A percentile compares a stretch with the other conserved stretches of the same genome.
Conservation (phyloP, 2,797 vertebrate species). For the Distichodus sexfasciatus region DNA sequence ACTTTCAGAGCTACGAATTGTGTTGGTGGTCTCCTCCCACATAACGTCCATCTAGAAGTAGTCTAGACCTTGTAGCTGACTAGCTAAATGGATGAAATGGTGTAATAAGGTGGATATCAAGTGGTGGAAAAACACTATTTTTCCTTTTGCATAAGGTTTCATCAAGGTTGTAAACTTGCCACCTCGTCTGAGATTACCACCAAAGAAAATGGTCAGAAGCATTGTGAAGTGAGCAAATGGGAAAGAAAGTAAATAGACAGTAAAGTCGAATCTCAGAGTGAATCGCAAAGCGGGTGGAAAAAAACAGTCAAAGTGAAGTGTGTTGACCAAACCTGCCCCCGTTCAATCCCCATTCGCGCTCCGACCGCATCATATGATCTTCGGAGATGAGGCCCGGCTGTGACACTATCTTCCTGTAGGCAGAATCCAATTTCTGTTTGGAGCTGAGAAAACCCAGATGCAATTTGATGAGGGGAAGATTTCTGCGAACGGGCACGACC, state of each 20-base stretch:
- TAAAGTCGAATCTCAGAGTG: not conserved
- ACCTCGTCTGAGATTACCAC: no score
- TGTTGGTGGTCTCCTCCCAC: no score
- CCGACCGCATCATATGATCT: conserved; percentile 48
- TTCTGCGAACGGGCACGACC: conserved; percentile 56
- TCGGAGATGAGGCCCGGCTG: conserved; percentile 56
- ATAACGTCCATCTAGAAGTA: no score
- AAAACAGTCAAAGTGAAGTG: conserved; percentile 28
- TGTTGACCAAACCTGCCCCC: conserved; percentile 51
- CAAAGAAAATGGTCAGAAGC: no score
- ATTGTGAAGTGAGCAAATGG: no score
- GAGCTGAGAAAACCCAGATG: conserved; percentile 69
- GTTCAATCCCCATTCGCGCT: conserved; percentile 41
- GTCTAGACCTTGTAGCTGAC: no score
- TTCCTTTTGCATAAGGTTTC: no score
- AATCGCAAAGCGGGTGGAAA: not conserved
- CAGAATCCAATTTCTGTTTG: conserved; percentile 77
- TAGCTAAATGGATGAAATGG: no score
- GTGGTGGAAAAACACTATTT: no score
- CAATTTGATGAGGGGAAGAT: conserved; percentile 70
- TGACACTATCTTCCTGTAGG: conserved; percentile 71
- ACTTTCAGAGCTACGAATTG: no score
- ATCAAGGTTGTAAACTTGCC: no score
- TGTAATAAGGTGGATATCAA: no score
- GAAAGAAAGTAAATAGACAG: not conserved